These are phyloP conservation scores for Felis catus DNA, from an alignment of 2,113 vertebrate genomes.

Conservation along the genomic window DNA sequence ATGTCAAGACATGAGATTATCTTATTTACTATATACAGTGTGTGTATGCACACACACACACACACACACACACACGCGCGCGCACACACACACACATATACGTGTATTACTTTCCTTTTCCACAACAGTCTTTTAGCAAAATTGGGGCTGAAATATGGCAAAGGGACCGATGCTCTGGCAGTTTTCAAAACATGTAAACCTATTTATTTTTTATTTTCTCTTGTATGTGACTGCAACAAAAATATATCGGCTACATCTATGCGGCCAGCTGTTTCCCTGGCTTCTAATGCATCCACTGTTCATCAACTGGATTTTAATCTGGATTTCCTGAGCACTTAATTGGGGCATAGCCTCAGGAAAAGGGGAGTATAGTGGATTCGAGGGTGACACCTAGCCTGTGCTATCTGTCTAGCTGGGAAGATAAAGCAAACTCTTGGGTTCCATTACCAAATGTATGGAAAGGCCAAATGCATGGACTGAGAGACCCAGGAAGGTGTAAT, in stretches of 20 bases:
- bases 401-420: slow-evolving; percentile 18
- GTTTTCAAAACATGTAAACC: neutral
- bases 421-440: neutral
- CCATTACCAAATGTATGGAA: neutral
- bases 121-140: neutral
- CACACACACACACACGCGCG: rapidly evolving
- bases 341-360: neutral
- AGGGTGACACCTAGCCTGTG: neutral
- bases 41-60: neutral
- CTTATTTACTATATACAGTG: slow-evolving; percentile 6
- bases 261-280: neutral
- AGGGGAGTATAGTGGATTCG: neutral
- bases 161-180: neutral
- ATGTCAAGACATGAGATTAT: slow-evolving; percentile 71
- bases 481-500: neutral
- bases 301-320: slow-evolving; percentile 1
- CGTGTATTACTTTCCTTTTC: neutral
- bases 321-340: slow-evolving; percentile 12
- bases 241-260: neutral
- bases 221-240: neutral
- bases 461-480: neutral
- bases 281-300: neutral
- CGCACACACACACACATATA: rapidly evolving
- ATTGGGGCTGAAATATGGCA: neutral
- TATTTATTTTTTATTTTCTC: neutral